Evolutionary conservation across 1,140 invertebrate species (phyloP), one percentile per base, ranked within the genome.

Genomic region (Drosophila parvula): DNA sequence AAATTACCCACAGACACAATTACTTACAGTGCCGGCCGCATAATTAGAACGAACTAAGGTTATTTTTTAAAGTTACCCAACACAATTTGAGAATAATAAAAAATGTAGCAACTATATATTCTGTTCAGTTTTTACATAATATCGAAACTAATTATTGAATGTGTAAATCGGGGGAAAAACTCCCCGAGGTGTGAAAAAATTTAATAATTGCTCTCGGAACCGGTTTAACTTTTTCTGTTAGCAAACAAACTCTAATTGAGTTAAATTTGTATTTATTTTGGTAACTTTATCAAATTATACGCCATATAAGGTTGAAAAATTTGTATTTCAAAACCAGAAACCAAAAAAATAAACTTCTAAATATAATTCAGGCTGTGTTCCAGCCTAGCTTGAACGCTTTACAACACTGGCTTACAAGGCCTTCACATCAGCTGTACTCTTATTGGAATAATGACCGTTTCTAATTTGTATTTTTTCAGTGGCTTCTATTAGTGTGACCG

Each of bases 1-100:
- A 71, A 38, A 48, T 47, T 68, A 64, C 59, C 43, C 36, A 67
- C 28, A 67, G 44, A 67, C 59, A 63, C 56, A 68, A 69, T 69
- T 69, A 69, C 51, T 30, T n/a, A 67, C 62, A 69, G 1, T 28
- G 12, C 3, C 6, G 38, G 32, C 4, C 38, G 51, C n/a, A 18
- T 14, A 9, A 44, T 10, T 45, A 69, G 45, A 6, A 27, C 53
- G 0, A 22, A 16, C 4, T 27, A 57, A 38, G 47, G 18, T 0
- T 16, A 4, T 28, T 36, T 12, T 32, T 40, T 0, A 5, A 48
- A 28, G 5, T 22, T 10, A 0, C 10, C 1, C 4, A 12, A n/a
- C 4, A 10, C 8, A 48, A 14, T 48, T n/a, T 7, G 5, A 1
- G 11, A 32, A 10, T 8, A 28, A 34, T n/a, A 22, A 53, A 22